Evolutionary conservation across 2,888 invertebrate genomes (phyloP), one percentile per base, ranked within the genome.

Genomic region (Ophion obscuratus): DNA sequence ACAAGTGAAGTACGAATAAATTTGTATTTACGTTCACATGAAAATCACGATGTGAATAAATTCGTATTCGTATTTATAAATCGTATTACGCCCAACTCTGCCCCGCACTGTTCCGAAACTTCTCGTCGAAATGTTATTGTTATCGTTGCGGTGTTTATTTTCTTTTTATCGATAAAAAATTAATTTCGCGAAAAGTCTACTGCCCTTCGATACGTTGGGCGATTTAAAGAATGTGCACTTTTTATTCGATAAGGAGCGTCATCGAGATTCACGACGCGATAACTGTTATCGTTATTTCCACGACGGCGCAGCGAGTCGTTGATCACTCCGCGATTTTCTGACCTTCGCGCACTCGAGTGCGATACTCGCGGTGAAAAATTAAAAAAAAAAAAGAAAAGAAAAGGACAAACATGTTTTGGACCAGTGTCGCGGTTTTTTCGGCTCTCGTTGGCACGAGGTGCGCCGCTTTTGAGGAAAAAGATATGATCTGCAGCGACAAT

Each of bases 401-500:
- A 27, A 68, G 9, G 2, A 64, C 27, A 36, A 73, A 27, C 31
- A 62, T 20, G 61, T 81, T 76, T 17, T 76, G 59, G 68, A 68
- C 14, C 36, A 20, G 24, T 14, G 11, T 79, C 7, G 24, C 27
- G 17, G 66, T 83, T 73, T 27, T 86, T 20, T 66, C 59, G 27
- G 44, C 74, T 20, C n/a, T 20, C n/a, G 31, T 10, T 11, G 36
- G 1, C 17, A 62, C 24, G 27, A 44, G 14, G 1, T 59, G 68
- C 27, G 20, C 44, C 11, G 62, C 68, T 27, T 86, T 86, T 36
- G 81, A 83, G 10, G 24, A 83, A n/a, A 68, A 74, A 64, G 83
- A 86, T 24, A 83, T 83, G 83, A 14, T 74, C 64, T 88, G 88
- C 74, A 87, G 77, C 53, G 62, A 84, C 14, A 75, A 86, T 47